Base-by-base conservation (phyloP, 2,797 vertebrate species). In the Phoebastria nigripes region DNA sequence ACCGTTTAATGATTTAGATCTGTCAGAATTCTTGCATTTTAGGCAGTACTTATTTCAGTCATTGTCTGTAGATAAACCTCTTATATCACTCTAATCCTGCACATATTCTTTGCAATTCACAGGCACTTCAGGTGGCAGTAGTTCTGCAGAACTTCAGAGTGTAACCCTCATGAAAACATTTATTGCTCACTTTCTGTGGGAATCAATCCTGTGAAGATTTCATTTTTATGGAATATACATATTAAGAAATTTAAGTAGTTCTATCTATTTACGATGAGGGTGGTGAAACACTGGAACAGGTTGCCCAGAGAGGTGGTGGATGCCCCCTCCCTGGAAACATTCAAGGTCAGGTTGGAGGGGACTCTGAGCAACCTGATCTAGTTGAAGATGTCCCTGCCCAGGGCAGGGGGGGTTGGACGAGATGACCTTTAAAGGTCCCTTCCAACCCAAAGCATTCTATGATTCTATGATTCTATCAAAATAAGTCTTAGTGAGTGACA, bases 201-300 rank as follows among this genome's bases (percentile, higher is more conserved):
- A 94, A 91, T 87, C 77, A 81, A 8, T 87, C 89, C 81, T 66
- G 63, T 84, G 89, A 95, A 89, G 86, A 83, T 94, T 94, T 59
- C 62, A 72, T 91, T 89, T 95, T 91, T 90, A 51, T 59, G 82
- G 70, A 93, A 87, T 59, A 89, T 62, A 49, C 74, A 41, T 54
- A 66, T 74, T n/a, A 84, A 70, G 56, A 69, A 62, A 52, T 59
- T 31, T n/a, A 82, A 59, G 31, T 62, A 74, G 29, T 29, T 78
- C 33, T 56, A 7, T 51, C n/a, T 39, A 2, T 74, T 89, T 82
- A 59, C 3, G 3, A 1, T 39, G 54, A 52, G 24, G 46, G 46
- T 39, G 54, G 22, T 69, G 46, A 52, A 18, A 22, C 17, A 9
- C 47, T 52, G 39, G 22, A 4, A 3, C 63, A 46, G 18, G 28